Base-by-base conservation (phyloP, 2,888 invertebrate species). In the Euproctis similis region DNA sequence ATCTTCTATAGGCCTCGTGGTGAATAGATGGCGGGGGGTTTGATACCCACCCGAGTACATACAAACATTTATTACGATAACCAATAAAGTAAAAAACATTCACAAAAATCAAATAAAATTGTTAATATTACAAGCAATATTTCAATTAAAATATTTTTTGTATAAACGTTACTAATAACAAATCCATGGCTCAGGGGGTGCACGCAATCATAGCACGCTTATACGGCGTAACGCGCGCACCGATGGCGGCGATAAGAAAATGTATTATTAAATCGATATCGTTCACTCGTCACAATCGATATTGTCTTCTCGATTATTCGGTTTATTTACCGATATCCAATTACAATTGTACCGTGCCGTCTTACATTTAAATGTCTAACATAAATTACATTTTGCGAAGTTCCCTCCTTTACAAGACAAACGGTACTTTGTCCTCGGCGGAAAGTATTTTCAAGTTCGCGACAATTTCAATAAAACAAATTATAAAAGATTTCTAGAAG, bases 101-200 rank as follows among this genome's bases (percentile, higher is more conserved):
- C n/a, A n/a, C n/a, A 34, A 34, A 42, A 34, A 32, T 27, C 30
- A 28, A 2, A 39, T 30, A 32, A 17, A 29, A 29, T 38, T 25
- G 26, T n/a, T n/a, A n/a, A n/a, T n/a, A n/a, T n/a, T n/a, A n/a
- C n/a, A n/a, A n/a, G n/a, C 41, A 44, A 45, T 39, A 22, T 19
- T 42, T 32, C 44, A 48, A 46, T 53, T 53, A 41, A 46, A 53
- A 50, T 51, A 40, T 37, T 44, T 38, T n/a, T n/a, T n/a, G n/a
- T n/a, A n/a, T n/a, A n/a, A n/a, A n/a, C n/a, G n/a, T n/a, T 28
- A 31, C 46, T 45, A 40, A 39, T 44, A 34, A 29, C 40, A 31
- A 42, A 47, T 48, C 26, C 42, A 42, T 21, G 24, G 28, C 44
- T n/a, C n/a, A 46, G 35, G 45, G 48, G 42, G 40, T 31, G 38